A percentile compares a stretch with the other conserved stretches of the same genome.
Conservation (phyloP, 2,888 invertebrate species). For the Chrysolina americana region DNA sequence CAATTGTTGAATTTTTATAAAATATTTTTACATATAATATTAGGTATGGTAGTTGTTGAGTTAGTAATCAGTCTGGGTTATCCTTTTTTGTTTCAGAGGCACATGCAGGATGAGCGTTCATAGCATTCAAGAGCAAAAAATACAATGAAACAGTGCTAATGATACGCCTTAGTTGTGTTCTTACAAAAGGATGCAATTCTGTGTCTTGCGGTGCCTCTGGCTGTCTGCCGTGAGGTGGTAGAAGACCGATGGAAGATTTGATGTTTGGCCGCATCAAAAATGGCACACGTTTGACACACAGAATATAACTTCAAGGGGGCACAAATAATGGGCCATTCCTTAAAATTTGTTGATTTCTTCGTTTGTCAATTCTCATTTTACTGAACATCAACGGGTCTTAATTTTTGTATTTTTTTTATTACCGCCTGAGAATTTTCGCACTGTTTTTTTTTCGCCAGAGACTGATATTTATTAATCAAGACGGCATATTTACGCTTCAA, state of each 20-base stretch:
- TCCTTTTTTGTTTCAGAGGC: constrained; percentile 84
- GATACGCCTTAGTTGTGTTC: constrained; percentile 69
- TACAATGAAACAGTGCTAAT: constrained; percentile 62
- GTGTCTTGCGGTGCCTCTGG: constrained; percentile 71
- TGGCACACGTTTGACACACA: constrained; percentile 60
- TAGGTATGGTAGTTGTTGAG: constrained; percentile 31
- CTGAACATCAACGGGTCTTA: too few species aligned
- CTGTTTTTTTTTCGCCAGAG: too few species aligned
- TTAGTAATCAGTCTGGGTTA: constrained; percentile 70
- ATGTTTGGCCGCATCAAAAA: constrained; percentile 61
- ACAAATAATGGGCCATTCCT: background rate
- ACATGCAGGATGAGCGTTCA: constrained; percentile 83
- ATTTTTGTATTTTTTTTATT: too few species aligned
- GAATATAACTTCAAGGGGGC: constrained; percentile 34
- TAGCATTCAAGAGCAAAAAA: constrained; percentile 55
- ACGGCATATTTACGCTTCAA: too few species aligned
- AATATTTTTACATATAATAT: background rate
- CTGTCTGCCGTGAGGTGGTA: constrained; percentile 66
- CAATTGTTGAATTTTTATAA: too few species aligned
- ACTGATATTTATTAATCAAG: too few species aligned
- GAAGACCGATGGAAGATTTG: constrained; percentile 69
- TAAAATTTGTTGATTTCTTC: background rate
- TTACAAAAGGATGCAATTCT: constrained; percentile 67
- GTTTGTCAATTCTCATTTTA: too few species aligned
- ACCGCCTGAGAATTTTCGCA: too few species aligned